phyloP scores from a whole-genome alignment of 2,888 invertebrate genomes.

The Macrostomum cliftonense region DNA sequence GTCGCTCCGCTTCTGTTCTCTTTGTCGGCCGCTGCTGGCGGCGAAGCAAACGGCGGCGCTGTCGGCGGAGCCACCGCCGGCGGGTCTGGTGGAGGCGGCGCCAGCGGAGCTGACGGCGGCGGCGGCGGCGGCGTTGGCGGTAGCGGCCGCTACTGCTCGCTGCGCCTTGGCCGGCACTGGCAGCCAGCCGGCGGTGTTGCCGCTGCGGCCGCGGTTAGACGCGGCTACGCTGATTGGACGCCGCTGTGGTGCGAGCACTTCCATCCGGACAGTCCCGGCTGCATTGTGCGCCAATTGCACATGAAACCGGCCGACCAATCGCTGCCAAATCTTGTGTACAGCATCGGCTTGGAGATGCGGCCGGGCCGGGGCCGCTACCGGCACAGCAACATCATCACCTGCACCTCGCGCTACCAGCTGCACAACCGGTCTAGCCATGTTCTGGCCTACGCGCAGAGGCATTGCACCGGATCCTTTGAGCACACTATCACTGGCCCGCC shows the following conservation, averaged over 20 bases:
- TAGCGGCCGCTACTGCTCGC: too few species aligned
- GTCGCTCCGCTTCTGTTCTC: slow-evolving; percentile 78
- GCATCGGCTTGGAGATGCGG: slow-evolving; percentile 71
- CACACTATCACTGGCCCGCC: neutral
- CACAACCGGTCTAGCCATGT: slow-evolving; percentile 62
- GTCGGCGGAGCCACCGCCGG: too few species aligned
- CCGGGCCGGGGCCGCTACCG: slow-evolving; percentile 70
- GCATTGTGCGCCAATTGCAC: slow-evolving; percentile 47
- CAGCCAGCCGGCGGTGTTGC: too few species aligned
- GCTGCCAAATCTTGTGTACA: slow-evolving; percentile 52
- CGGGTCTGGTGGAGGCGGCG: too few species aligned
- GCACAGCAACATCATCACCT: slow-evolving; percentile 70
- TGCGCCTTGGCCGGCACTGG: too few species aligned
- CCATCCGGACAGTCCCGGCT: slow-evolving; percentile 55
- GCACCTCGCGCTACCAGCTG: slow-evolving; percentile 75
- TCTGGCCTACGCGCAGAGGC: slow-evolving; percentile 71
- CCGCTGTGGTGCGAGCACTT: slow-evolving; percentile 57
- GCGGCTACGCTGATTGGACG: too few species aligned
- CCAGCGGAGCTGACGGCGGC: too few species aligned
- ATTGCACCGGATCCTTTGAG: slow-evolving; percentile 43
- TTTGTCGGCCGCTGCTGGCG: slow-evolving; percentile 69
- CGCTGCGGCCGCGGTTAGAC: too few species aligned
- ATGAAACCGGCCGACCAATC: slow-evolving; percentile 45
- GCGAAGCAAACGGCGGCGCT: slow-evolving; percentile 23
- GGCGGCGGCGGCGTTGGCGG: too few species aligned